Evolutionary conservation across 2,888 invertebrate species (phyloP), one percentile per base, ranked within the genome.

Genomic region (Erebia epiphron): DNA sequence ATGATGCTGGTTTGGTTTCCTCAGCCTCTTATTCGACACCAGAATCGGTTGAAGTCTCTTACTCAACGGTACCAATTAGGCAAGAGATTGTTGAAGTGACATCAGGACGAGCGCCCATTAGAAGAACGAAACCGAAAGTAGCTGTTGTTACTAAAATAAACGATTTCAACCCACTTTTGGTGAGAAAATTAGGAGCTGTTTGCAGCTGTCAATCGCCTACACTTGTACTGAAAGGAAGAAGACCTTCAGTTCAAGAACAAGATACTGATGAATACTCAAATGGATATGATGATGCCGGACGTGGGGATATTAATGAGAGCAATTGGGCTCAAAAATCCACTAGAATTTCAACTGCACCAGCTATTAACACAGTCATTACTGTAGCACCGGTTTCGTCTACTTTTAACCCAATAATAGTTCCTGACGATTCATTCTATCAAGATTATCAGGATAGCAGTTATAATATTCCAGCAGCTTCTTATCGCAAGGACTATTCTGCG

Each of bases 131-230:
- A 75, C 93, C 94, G 35, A 94, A 93, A 78, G 93, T 94, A 52
- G 94, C 94, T 56, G 94, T 95, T 10, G 95, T 96, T 2, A 95
- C 96, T 0, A 95, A 96, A 83, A 94, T 95, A 74, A 96, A 96
- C 77, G 96, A 96, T 77, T 95, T 95, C 76, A 96, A 96, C 83
- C 96, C 96, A 0, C 86, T 96, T 10, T 89, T 96, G 18, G 94
- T 96, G 0, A 94, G 95, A 56, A 96, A 96, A 87, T 87, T 96
- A 13, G 96, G 96, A 3, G 96, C 96, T 4, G 96, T 96, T 67
- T 96, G 96, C 77, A 96, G 96, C 68, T 96, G 96, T 80, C 94
- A 94, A 75, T 95, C 95, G 1, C 95, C 95, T 62, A 87, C 94
- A 1, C 77, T 95, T 50, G 87, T 90, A 35, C 84, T 95, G 0